These are phyloP conservation scores for Lasioglossum vierecki DNA, from an alignment of 2,888 invertebrate genomes.

Conservation along the genomic window DNA sequence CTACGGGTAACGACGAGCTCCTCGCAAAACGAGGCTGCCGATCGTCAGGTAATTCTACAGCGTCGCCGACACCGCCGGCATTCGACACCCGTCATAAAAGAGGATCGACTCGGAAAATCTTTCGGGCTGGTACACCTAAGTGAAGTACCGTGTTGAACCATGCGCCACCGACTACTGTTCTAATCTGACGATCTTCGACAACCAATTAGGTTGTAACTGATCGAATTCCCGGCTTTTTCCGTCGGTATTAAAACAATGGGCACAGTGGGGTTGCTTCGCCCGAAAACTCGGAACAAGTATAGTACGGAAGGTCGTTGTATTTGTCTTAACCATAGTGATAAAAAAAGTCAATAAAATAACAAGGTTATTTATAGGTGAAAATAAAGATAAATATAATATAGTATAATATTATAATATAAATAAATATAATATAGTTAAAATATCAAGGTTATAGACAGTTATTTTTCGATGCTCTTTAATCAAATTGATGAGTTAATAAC, in stretches of 20 bases:
- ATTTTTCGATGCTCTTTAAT: too few species aligned
- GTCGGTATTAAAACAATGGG: neutral
- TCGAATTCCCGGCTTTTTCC: neutral
- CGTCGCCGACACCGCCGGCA: conserved; percentile 39
- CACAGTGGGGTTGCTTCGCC: neutral
- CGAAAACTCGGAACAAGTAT: too few species aligned
- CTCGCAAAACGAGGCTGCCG: conserved; percentile 38
- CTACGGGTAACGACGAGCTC: conserved; percentile 56
- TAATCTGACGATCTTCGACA: conserved; percentile 32
- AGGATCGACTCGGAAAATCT: conserved; percentile 31
- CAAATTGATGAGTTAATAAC: too few species aligned
- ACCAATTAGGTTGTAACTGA: conserved; percentile 2
- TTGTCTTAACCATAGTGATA: too few species aligned
- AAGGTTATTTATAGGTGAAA: too few species aligned
- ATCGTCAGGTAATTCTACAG: conserved; percentile 55
- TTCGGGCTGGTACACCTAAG: conserved; percentile 56
- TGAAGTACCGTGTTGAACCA: conserved; percentile 67
- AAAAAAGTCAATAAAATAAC: too few species aligned
- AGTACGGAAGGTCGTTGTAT: too few species aligned
- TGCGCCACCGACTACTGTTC: conserved; percentile 24
- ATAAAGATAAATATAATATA: too few species aligned
- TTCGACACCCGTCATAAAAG: conserved; percentile 56
- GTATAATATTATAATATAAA: too few species aligned
- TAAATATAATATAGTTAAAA: too few species aligned
- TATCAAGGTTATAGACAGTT: too few species aligned